phyloP scores from a whole-genome alignment of 2,113 vertebrate genomes.

The Mionectes macconnelli region DNA sequence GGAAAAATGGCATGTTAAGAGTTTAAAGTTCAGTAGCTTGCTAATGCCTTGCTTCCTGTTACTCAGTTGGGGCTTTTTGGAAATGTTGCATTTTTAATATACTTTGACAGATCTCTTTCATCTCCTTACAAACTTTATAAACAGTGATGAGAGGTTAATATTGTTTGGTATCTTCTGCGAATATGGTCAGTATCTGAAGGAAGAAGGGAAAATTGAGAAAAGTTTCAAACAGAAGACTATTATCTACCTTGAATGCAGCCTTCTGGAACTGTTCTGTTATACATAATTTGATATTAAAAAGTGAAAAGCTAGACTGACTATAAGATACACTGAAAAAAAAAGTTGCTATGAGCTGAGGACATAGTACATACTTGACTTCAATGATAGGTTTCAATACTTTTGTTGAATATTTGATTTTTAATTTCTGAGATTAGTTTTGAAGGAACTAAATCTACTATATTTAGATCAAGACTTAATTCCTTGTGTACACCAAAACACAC shows the following conservation, averaged over 20 bases:
- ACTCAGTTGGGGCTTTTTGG: background rate
- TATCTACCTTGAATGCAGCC: background rate
- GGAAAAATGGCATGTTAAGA: background rate
- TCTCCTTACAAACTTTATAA: background rate
- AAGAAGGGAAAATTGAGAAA: background rate
- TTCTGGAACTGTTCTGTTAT: background rate
- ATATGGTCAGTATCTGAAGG: background rate
- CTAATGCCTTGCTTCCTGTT: background rate
- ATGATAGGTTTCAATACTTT: background rate
- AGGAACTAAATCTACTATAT: background rate
- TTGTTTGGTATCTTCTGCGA: background rate
- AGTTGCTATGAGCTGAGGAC: background rate
- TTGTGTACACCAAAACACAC: background rate
- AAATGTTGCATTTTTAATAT: background rate
- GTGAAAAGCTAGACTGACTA: background rate
- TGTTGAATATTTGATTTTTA: background rate
- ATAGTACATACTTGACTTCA: background rate
- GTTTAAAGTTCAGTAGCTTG: background rate
- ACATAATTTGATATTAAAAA: background rate
- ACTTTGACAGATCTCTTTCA: background rate
- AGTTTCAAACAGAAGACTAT: background rate
- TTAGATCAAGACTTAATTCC: background rate
- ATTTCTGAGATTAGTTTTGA: background rate
- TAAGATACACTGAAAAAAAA: background rate
- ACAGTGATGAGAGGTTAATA: background rate